Conservation (phyloP, 2,113 vertebrate genomes). For the Silurus asotus region DNA sequence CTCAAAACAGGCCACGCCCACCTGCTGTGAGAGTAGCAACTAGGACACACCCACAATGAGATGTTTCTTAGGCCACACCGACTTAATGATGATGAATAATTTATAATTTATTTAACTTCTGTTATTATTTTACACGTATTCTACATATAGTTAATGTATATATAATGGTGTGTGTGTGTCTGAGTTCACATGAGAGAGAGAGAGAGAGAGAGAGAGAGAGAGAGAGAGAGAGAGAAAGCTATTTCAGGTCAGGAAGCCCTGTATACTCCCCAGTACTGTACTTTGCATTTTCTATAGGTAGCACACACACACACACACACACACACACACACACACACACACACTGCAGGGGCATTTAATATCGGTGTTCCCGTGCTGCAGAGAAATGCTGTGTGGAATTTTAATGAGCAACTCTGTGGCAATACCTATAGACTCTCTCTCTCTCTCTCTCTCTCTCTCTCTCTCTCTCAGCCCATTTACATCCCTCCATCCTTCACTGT, state of each 20-base stretch:
- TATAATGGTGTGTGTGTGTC: neutral
- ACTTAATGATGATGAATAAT: too few relatives aligned
- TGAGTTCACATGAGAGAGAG: too few relatives aligned
- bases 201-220: too few relatives aligned
- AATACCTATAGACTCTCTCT: neutral
- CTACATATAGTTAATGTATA: too few relatives aligned
- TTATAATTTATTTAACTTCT: too few relatives aligned
- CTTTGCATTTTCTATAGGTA: neutral
- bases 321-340: neutral
- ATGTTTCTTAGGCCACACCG: too few relatives aligned
- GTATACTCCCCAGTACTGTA: neutral
- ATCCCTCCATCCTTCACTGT: neutral
- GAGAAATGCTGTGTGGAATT: slow-evolving; percentile 54
- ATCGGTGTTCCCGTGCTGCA: neutral
- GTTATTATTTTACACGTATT: too few relatives aligned
- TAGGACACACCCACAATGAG: too few relatives aligned
- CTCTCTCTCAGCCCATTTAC: neutral
- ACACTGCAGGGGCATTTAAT: slow-evolving; percentile 27
- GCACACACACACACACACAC: neutral
- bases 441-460: neutral
- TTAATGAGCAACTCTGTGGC: slow-evolving; percentile 27
- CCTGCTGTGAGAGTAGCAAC: too few relatives aligned
- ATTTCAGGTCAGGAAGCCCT: neutral
- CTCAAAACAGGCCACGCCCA: too few relatives aligned
- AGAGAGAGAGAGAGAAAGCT: too few relatives aligned